Evolutionary conservation across 1,140 invertebrate species (phyloP).

Genomic region (Drosophila chauvacae): DNA sequence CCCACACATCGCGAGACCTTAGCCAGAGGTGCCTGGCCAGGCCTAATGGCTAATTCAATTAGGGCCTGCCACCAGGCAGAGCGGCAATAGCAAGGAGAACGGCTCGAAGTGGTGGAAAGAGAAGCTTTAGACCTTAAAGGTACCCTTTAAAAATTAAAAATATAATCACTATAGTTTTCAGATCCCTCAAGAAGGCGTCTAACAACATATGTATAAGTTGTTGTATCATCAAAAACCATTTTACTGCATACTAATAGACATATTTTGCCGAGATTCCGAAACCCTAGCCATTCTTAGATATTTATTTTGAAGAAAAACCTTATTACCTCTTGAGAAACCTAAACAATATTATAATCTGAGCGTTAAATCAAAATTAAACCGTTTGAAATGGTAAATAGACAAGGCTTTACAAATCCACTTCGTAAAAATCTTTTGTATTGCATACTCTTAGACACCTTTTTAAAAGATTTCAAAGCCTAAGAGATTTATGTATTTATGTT

Average conservation of each 20-base stretch:
- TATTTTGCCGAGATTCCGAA: neutral
- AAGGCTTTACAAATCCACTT: too few species aligned
- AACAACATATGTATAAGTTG: neutral
- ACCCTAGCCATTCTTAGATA: neutral
- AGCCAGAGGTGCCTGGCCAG: conserved; percentile 47
- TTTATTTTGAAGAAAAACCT: neutral
- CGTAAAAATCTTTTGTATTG: too few species aligned
- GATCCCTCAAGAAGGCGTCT: neutral
- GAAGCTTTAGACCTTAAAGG: neutral
- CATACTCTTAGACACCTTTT: too few species aligned
- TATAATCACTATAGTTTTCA: rapidly evolving
- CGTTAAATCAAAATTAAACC: too few species aligned
- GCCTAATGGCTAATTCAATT: conserved; percentile 71
- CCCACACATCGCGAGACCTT: conserved; percentile 58
- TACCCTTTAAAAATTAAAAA: too few species aligned
- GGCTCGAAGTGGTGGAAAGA: neutral
- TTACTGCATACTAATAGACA: neutral
- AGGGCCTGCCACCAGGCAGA: conserved; percentile 10
- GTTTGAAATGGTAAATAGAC: too few species aligned
- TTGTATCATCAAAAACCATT: neutral
- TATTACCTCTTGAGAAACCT: too few species aligned
- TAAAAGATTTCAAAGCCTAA: too few species aligned
- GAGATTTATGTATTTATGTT: too few species aligned
- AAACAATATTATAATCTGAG: too few species aligned
- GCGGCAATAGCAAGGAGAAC: conserved; percentile 10